phyloP scores from a whole-genome alignment of 2,797 vertebrate genomes.

The Enteromius fasciolatus region DNA sequence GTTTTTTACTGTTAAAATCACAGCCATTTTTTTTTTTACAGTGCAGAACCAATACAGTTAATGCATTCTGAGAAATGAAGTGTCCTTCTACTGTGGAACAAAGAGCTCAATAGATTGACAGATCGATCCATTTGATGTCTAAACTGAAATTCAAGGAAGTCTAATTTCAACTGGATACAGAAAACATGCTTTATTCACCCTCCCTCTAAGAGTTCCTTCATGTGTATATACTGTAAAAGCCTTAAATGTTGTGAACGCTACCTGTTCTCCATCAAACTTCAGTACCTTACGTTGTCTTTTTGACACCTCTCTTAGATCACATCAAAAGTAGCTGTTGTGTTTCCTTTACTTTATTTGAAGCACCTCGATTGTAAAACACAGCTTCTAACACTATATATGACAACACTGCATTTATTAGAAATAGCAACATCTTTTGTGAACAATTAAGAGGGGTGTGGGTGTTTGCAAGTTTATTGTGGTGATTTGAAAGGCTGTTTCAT shows the following conservation, averaged over 20 bases:
- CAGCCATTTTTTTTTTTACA: no score
- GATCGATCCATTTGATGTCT: not conserved
- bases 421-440: not conserved
- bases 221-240: not conserved
- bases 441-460: not conserved
- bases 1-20: no score
- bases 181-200: not conserved
- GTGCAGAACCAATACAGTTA: not conserved
- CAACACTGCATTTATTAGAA: not conserved
- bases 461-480: not conserved
- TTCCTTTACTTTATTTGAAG: not conserved
- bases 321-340: not conserved
- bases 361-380: conserved; percentile 1
- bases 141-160: not conserved
- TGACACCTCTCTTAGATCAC: not conserved
- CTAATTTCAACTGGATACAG: not conserved
- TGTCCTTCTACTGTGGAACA: not conserved
- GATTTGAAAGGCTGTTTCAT: not conserved
- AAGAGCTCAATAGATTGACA: not conserved
- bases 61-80: not conserved
- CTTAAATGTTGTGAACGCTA: not conserved
- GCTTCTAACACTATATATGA: not conserved
- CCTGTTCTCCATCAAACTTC: not conserved
- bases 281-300: not conserved
- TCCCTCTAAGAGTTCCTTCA: not conserved